phyloP scores from a whole-genome alignment of 2,113 vertebrate species.

The Varanus salvator region DNA sequence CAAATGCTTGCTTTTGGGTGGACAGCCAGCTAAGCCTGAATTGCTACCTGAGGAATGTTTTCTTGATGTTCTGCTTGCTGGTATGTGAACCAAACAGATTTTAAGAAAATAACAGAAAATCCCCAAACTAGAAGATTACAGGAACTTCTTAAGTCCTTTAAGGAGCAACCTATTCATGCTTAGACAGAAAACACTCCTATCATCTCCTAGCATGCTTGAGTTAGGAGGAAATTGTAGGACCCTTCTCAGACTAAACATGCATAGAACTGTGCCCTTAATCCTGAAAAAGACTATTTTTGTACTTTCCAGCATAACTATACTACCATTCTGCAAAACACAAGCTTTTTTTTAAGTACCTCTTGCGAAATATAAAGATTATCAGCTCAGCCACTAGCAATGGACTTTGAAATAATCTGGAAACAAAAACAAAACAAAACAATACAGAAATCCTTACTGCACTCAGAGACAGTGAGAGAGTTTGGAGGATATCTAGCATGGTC shows the following conservation, averaged over 20 bases:
- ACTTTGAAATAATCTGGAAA: not conserved
- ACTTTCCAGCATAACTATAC: not conserved
- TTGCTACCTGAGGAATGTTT: not conserved
- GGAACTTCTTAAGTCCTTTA: not conserved
- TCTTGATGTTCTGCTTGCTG: not conserved
- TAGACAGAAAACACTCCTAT: too few relatives aligned
- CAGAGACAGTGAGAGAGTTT: slow-evolving; percentile 93
- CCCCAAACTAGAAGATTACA: not conserved
- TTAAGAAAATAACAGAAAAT: not conserved
- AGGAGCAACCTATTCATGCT: not conserved
- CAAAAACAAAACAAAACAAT: not conserved
- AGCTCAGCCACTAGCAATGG: not conserved
- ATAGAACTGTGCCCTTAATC: not conserved
- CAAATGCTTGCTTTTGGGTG: too few relatives aligned
- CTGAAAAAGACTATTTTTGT: not conserved
- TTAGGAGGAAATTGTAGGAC: too few relatives aligned
- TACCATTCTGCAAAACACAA: not conserved
- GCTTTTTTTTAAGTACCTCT: too few relatives aligned
- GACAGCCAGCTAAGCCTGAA: not conserved
- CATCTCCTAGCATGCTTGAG: too few relatives aligned
- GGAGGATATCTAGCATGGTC: slow-evolving; percentile 97
- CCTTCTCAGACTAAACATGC: too few relatives aligned
- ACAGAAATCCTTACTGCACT: slow-evolving; percentile 86
- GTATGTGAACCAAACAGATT: not conserved
- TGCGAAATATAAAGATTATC: not conserved